phyloP scores from a whole-genome alignment of 2,797 vertebrate species.

The Falco concolor region DNA sequence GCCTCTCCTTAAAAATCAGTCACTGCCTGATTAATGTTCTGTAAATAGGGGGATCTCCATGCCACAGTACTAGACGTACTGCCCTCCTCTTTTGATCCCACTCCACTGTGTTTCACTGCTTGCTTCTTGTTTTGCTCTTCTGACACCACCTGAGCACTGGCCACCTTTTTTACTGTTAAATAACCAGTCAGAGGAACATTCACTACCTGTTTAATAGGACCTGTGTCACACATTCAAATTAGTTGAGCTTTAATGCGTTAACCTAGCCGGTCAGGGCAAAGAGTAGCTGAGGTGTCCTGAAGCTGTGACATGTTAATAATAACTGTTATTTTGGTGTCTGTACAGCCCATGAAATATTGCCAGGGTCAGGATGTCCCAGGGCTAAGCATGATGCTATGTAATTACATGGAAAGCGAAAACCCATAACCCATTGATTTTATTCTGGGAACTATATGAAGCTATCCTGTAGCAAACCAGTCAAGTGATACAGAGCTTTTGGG shows the following conservation, averaged over 20 bases:
- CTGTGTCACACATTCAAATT: neutral
- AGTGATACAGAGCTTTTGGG: neutral
- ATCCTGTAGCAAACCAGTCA: neutral
- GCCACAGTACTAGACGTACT: neutral
- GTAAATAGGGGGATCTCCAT: conserved; percentile 7
- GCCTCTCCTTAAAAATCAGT: conserved; percentile 10
- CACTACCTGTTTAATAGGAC: neutral
- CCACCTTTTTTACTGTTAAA: neutral
- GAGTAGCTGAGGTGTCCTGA: neutral
- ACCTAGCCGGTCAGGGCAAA: neutral
- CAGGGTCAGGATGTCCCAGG: neutral
- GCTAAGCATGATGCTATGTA: neutral
- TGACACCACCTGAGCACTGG: neutral
- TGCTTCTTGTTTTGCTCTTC: neutral
- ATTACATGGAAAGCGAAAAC: neutral
- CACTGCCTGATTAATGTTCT: neutral
- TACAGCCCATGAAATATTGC: neutral
- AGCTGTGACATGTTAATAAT: neutral
- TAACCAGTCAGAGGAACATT: neutral
- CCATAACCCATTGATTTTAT: neutral
- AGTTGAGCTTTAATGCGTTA: neutral
- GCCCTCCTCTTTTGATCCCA: neutral
- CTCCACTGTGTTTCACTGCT: neutral
- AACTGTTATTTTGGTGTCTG: neutral
- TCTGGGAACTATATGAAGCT: neutral